Evolutionary conservation across 2,113 vertebrate species (phyloP).

Genomic region (Baryphthengus martii): DNA sequence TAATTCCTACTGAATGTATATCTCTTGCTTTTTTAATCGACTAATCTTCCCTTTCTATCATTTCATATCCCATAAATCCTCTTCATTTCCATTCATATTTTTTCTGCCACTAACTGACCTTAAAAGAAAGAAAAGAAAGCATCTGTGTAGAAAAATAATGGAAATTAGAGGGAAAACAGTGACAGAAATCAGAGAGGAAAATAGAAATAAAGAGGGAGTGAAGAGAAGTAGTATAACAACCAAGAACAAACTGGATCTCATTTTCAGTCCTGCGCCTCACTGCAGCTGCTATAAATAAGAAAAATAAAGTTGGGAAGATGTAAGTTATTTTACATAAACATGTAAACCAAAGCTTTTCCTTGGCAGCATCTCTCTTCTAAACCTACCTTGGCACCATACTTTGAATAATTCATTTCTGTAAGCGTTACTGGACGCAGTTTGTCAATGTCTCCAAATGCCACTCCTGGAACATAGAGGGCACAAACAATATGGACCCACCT

Average conservation of each 20-base stretch:
- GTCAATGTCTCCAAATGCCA: conserved; percentile 98
- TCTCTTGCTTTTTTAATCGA: background rate
- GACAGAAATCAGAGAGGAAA: background rate
- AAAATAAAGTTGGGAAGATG: background rate
- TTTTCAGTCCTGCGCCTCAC: background rate
- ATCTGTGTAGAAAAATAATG: background rate
- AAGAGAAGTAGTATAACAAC: background rate
- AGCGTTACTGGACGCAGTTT: conserved; percentile 95
- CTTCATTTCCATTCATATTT: background rate
- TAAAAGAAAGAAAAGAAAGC: background rate
- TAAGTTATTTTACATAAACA: background rate
- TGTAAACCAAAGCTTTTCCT: background rate
- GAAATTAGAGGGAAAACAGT: background rate
- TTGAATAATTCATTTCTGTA: conserved; percentile 99
- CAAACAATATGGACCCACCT: conserved; percentile 99
- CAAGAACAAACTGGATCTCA: background rate
- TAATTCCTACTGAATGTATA: background rate
- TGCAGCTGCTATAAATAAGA: background rate
- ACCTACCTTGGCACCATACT: conserved; percentile 96
- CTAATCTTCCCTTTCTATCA: background rate
- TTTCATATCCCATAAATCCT: background rate
- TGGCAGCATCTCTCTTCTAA: background rate
- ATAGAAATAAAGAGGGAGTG: background rate
- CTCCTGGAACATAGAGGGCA: conserved; percentile 96
- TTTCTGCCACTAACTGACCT: background rate